Evolutionary conservation across 2,888 invertebrate species (phyloP).

Genomic region (Agrotis segetum): DNA sequence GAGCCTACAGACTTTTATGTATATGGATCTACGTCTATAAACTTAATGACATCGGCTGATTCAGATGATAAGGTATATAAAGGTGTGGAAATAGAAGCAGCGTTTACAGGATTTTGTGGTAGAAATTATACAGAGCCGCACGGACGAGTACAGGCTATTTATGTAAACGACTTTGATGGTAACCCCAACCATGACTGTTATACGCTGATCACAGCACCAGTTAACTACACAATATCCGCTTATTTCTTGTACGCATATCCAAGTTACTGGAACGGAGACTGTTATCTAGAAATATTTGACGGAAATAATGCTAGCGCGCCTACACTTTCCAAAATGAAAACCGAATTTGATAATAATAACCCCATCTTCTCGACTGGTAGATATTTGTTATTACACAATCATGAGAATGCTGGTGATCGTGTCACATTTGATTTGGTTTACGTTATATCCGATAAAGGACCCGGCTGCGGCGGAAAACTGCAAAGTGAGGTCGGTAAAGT

Average conservation of each 20-base stretch:
- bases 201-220: slow-evolving; percentile 92
- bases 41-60: slow-evolving; percentile 78
- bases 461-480: slow-evolving; percentile 84
- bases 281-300: slow-evolving; percentile 84
- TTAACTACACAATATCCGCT: slow-evolving; percentile 93
- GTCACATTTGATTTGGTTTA: slow-evolving; percentile 79
- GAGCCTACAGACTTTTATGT: slow-evolving; percentile 78
- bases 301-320: slow-evolving; percentile 75
- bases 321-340: slow-evolving; percentile 67
- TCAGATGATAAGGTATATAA: slow-evolving; percentile 77
- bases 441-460: slow-evolving; percentile 80
- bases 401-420: slow-evolving; percentile 69
- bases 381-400: slow-evolving; percentile 91
- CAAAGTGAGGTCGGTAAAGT: slow-evolving; percentile 76
- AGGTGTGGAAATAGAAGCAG: slow-evolving; percentile 93
- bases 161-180: slow-evolving; percentile 35
- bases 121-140: slow-evolving; percentile 93
- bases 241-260: slow-evolving; percentile 85
- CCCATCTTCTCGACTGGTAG: slow-evolving; percentile 93
- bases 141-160: slow-evolving; percentile 92
- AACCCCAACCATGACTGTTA: slow-evolving; percentile 87
- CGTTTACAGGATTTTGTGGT: slow-evolving; percentile 85
- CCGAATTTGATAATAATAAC: slow-evolving; percentile 63
- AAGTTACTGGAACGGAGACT: slow-evolving; percentile 72
- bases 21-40: slow-evolving; percentile 72